Evolutionary conservation across 1,140 invertebrate genomes (phyloP), one percentile per base, ranked within the genome.

Genomic region (Lepidurus arcticus): DNA sequence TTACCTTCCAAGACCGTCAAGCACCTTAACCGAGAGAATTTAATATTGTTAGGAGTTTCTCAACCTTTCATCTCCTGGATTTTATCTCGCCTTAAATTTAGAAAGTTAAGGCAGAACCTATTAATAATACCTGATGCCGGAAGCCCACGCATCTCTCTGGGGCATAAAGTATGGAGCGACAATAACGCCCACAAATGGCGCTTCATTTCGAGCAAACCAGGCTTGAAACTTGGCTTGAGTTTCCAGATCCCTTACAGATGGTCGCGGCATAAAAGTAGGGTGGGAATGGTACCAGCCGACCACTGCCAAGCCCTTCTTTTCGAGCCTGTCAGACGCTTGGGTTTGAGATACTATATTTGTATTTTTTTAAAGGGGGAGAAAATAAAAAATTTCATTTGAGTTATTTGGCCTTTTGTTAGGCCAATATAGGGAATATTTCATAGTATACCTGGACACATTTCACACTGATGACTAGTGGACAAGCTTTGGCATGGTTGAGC

Each of bases 241-340:
- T 79, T 89, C 87, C 24, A 91, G 83, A 83, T 91, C 90, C 78
- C 89, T 85, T 11, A 88, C 82, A 6, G 89, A 90, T 5, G 90
- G 90, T 81, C 89, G 87, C 1, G 90, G 88, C 9, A 84, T 83
- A 81, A 90, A 91, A n/a, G 87, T 88, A 26, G 90, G 90, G 84
- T 91, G 90, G 1, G 89, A 90, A 82, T 91, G 90, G 82, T 90
- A 91, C 90, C 90, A 91, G 6, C 90, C 89, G 7, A 90, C 85
- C 13, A 90, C 86, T 74, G 85, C 84, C 76, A 87, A 83, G 47
- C 86, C 86, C 73, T 84, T 82, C 42, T 82, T 81, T 43, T 85
- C 84, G 13, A 91, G 85, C n/a, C 82, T 82, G 78, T 89, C 88
- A 80, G 86, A 85, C 8, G 89, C 89, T 82, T 86, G 85, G 34